Percentiles rank a stretch among this genome's conserved stretches.
phyloP scores from a whole-genome alignment of 1,140 invertebrate species.

The Dendroctonus valens region DNA sequence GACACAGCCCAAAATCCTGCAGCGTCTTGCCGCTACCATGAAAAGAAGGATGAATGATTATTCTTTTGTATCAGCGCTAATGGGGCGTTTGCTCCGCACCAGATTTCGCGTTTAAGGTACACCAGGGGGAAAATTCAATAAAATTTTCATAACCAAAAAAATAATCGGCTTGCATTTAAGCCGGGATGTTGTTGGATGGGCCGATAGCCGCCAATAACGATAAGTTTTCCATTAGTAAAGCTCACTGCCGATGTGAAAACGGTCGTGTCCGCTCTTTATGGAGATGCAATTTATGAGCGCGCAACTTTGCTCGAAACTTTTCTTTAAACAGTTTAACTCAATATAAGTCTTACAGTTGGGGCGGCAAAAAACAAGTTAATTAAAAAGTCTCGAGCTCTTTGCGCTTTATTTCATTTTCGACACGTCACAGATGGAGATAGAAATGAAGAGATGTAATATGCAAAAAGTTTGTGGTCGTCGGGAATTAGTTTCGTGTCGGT shows the following conservation, averaged over 20 bases:
- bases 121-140: constrained; percentile 30
- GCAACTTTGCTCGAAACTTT: constrained; percentile 10
- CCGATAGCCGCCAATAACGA: not conserved
- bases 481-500: too few relatives aligned
- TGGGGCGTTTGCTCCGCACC: constrained; percentile 38
- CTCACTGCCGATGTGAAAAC: not conserved
- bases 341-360: constrained; percentile 4
- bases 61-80: constrained; percentile 42
- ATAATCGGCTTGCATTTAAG: not conserved
- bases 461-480: not conserved
- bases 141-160: constrained; percentile 19
- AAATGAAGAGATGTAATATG: constrained; percentile 12
- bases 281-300: constrained; percentile 17
- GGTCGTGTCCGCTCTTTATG: constrained; percentile 7
- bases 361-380: constrained; percentile 19
- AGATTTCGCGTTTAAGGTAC: constrained; percentile 40
- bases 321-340: constrained; percentile 12
- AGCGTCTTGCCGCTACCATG: constrained; percentile 34
- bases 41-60: constrained; percentile 43
- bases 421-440: constrained; percentile 11
- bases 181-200: not conserved
- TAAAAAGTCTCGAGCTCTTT: constrained; percentile 6
- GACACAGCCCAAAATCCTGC: constrained; percentile 23
- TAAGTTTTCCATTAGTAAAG: not conserved
- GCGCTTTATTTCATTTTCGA: constrained; percentile 20